Percentiles rank a stretch among this genome's conserved stretches.
Evolutionary conservation across 2,888 invertebrate genomes (phyloP).

Genomic region (Acrobasis suavella): DNA sequence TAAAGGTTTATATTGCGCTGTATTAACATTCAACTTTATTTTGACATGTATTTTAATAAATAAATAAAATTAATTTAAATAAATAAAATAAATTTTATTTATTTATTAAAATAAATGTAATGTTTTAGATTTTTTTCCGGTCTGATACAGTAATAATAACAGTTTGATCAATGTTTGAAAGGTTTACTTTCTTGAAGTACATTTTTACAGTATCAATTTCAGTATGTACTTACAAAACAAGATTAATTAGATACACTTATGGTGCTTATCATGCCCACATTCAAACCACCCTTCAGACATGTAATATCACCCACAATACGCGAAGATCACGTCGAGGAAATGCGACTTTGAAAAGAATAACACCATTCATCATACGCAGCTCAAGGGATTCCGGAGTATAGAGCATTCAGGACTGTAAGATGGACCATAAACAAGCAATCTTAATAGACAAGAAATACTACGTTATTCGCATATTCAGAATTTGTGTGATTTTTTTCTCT

Average conservation of each 20-base stretch:
- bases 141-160: too few species aligned
- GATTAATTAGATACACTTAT: not conserved
- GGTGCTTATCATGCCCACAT: not conserved
- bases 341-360: slow-evolving; percentile 70
- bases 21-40: too few species aligned
- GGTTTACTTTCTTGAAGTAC: too few species aligned
- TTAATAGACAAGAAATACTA: not conserved
- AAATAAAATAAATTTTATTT: too few species aligned
- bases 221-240: slow-evolving; percentile 1
- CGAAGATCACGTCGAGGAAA: slow-evolving; percentile 61
- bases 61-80: too few species aligned
- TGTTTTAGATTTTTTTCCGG: too few species aligned
- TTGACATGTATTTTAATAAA: too few species aligned
- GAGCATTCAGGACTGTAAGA: slow-evolving; percentile 24
- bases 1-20: too few species aligned
- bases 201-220: not conserved
- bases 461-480: too few species aligned
- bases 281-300: slow-evolving; percentile 5
- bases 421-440: not conserved
- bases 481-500: too few species aligned
- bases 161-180: too few species aligned
- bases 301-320: slow-evolving; percentile 28
- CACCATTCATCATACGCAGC: slow-evolving; percentile 74
- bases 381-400: slow-evolving; percentile 67
- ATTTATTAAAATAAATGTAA: too few species aligned